These are phyloP conservation scores for Columba livia DNA, from an alignment of 2,113 vertebrate genomes.

Conservation along the genomic window DNA sequence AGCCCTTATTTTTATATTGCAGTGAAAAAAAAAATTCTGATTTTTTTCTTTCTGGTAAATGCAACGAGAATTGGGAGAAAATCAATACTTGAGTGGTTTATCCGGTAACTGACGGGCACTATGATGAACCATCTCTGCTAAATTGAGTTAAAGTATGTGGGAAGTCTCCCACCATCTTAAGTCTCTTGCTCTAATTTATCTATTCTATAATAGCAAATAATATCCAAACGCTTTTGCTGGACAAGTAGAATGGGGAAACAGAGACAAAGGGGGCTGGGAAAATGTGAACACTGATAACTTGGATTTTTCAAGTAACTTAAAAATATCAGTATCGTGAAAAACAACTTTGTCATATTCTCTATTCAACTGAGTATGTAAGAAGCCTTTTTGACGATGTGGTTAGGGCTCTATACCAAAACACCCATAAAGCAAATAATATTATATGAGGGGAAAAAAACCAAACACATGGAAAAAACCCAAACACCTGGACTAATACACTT, in stretches of 20 bases:
- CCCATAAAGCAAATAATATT: neutral
- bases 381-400: neutral
- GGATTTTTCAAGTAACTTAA: neutral
- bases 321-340: neutral
- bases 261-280: neutral
- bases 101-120: neutral
- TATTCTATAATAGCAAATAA: neutral
- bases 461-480: neutral
- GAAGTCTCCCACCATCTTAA: neutral
- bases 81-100: neutral
- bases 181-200: neutral
- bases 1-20: neutral
- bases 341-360: neutral
- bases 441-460: neutral
- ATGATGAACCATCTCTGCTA: neutral
- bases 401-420: neutral
- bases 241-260: neutral
- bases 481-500: neutral
- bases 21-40: rapidly evolving
- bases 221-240: neutral
- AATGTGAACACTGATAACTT: neutral
- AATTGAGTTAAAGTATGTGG: neutral
- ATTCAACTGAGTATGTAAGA: neutral
- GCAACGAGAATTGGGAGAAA: neutral
- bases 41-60: neutral